phyloP scores from a whole-genome alignment of 92 coral and sea anemone genomes.

The Parazoanthus atlanticus region DNA sequence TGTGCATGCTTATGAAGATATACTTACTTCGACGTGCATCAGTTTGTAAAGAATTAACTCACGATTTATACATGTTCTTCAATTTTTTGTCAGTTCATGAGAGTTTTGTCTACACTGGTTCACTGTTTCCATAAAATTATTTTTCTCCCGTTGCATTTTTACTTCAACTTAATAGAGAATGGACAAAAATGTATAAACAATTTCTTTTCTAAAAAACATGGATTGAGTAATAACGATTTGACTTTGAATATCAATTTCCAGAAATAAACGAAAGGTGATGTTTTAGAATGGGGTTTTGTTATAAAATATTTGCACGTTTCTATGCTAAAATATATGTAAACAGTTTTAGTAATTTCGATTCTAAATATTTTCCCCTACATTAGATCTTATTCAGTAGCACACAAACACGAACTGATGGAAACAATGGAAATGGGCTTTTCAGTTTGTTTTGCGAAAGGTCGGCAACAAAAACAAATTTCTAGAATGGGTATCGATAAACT shows the following conservation, averaged over 20 bases:
- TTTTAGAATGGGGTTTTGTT: too few species aligned
- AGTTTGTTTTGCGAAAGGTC: not conserved
- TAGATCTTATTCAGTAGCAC: not conserved
- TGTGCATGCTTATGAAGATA: not conserved
- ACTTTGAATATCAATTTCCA: not conserved
- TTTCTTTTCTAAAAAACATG: not conserved
- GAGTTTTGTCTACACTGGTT: not conserved
- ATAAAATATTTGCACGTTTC: not conserved
- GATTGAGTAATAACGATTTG: not conserved
- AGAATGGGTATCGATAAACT: not conserved
- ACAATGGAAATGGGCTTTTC: not conserved
- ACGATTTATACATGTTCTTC: not conserved
- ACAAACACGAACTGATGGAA: not conserved
- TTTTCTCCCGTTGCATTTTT: not conserved
- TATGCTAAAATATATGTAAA: not conserved
- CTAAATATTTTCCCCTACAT: not conserved
- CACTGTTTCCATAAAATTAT: not conserved
- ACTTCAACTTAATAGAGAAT: too few species aligned
- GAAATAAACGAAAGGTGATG: not conserved
- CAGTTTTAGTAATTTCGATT: not conserved
- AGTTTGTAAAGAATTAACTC: not conserved
- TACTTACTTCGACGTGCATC: not conserved
- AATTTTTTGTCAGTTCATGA: not conserved
- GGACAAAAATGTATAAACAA: not conserved
- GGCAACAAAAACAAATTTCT: not conserved